Base-by-base conservation (phyloP, 2,797 vertebrate genomes). In the Sebastes variabilis region DNA sequence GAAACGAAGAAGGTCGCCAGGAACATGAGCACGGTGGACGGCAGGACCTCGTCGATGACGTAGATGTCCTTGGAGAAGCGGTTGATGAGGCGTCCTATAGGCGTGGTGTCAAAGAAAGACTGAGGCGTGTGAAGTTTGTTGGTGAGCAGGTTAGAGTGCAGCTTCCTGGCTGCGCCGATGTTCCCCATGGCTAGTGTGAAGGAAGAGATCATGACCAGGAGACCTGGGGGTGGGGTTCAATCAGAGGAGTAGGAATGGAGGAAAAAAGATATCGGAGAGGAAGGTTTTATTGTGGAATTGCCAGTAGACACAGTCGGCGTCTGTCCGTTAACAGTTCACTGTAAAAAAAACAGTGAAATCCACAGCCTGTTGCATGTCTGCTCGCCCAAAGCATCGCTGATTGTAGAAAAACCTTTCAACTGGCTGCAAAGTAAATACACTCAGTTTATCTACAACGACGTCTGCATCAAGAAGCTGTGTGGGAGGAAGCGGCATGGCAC, bases 41-140 rank as follows among this genome's bases (percentile, higher is more conserved):
- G 97, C 56, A 99, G 96, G 5, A 96, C 93, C 87, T 98, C 98
- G 1, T 99, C 98, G 1, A 99, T 97, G 88, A 98, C 62, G 0
- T 96, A 96, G 88, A 99, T 95, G 92, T 99, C 99, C 95, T 98
- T 99, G 69, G 98, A 98, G 90, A 99, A 99, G 88, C 97, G 97
- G 94, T 99, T 99, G 96, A 99, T 97, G 94, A 99, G 89, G 3
- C 98, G 97, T 71, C 99, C 99, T 1, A 96, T 96, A 0, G 99
- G 99, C 1, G 98, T 99, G 65, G 98, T 99, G 90, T 99, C 98
- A 24, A 96, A 99, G 94, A 99, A 99, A 86, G 97, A 96, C 96
- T 99, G 98, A 0, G 98, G 98, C 0, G 96, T 97, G 87, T 90
- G 97, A 61, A 99, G 94, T 87, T 98, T 98, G 95, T 99, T 99